Percentiles rank a stretch among this genome's conserved stretches.
These are phyloP conservation scores for Erebia palarica DNA, from an alignment of 2,888 invertebrate genomes.

Conservation along the genomic window DNA sequence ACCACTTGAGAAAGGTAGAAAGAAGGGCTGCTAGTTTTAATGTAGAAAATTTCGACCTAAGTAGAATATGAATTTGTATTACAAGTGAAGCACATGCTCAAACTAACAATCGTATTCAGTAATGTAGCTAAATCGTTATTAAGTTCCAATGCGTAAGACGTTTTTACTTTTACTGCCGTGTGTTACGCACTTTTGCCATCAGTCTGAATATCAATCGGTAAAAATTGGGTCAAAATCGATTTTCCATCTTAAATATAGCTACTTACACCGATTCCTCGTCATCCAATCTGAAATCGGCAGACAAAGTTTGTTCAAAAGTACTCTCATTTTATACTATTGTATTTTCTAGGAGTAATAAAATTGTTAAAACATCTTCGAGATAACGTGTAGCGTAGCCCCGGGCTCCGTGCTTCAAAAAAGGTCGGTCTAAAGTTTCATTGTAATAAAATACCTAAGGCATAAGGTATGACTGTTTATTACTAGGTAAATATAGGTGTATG, in stretches of 20 bases:
- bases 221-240: slow-evolving; percentile 41
- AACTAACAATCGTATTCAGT: slow-evolving; percentile 15
- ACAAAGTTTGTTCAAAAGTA: no score
- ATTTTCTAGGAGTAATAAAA: no score
- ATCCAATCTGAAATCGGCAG: background rate
- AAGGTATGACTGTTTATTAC: background rate
- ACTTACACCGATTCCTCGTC: slow-evolving; percentile 17
- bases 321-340: no score
- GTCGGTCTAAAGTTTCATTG: no score
- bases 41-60: no score
- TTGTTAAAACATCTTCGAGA: no score
- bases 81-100: slow-evolving; percentile 1
- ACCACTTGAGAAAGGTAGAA: no score
- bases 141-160: slow-evolving; percentile 31
- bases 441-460: background rate
- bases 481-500: background rate
- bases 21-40: no score
- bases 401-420: no score
- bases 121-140: slow-evolving; percentile 21
- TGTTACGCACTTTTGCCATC: slow-evolving; percentile 50
- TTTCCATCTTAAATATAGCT: slow-evolving; percentile 48
- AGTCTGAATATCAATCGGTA: slow-evolving; percentile 50
- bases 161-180: slow-evolving; percentile 46
- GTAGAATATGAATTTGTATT: background rate
- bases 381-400: no score